Conservation (phyloP, 2,888 invertebrate species). For the Lasioglossum leucozonium region DNA sequence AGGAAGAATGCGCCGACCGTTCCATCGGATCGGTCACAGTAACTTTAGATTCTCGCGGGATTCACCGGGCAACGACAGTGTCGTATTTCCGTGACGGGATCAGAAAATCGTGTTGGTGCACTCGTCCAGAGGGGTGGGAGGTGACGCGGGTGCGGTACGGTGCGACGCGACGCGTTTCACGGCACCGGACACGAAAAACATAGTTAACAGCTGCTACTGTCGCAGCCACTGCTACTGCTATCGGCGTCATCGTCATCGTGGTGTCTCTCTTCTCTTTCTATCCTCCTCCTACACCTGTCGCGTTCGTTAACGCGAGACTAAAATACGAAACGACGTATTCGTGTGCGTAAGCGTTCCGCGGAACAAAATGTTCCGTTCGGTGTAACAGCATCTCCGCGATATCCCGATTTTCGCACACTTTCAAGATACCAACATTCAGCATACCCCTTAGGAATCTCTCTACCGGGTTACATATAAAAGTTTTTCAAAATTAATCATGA, state of each 20-base stretch:
- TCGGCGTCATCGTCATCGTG: slow-evolving; percentile 39
- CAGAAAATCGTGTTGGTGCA: slow-evolving; percentile 63
- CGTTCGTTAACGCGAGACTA: slow-evolving; percentile 80
- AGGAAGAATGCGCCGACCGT: slow-evolving; percentile 8
- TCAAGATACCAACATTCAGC: neutral
- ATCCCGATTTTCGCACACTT: neutral
- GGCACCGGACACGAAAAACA: slow-evolving; percentile 67
- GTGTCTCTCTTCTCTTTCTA: slow-evolving; percentile 12
- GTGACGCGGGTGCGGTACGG: neutral
- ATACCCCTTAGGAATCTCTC: neutral
- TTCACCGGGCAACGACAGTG: slow-evolving; percentile 61
- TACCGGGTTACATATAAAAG: neutral
- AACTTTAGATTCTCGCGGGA: slow-evolving; percentile 68
- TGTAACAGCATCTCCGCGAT: neutral
- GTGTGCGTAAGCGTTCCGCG: slow-evolving; percentile 54
- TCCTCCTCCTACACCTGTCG: slow-evolving; percentile 75
- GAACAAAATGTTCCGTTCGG: slow-evolving; percentile 50
- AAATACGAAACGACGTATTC: slow-evolving; percentile 67
- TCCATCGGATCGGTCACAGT: slow-evolving; percentile 49
- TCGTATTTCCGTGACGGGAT: slow-evolving; percentile 70
- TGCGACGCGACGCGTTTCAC: slow-evolving; percentile 52
- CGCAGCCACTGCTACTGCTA: slow-evolving; percentile 40
- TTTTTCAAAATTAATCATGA: no score
- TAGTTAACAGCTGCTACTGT: slow-evolving; percentile 68
- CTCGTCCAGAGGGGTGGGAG: slow-evolving; percentile 3